Evolutionary conservation across 2,113 vertebrate species (phyloP), one percentile per base, ranked within the genome.

Genomic region (Chascanopsetta lugubris): DNA sequence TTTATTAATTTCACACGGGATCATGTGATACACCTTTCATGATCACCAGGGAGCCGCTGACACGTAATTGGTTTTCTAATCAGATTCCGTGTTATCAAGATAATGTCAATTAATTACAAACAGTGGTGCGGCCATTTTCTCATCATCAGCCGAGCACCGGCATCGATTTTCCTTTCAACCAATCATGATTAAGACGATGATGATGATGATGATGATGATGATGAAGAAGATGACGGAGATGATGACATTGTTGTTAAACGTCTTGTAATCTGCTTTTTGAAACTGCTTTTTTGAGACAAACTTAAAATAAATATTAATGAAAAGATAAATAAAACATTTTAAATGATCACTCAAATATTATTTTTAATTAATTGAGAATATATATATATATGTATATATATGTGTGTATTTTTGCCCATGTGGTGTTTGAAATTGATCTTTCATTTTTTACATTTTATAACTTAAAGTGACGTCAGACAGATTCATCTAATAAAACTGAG

Each of bases 101-200:
- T 77, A 79, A 69, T 49, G 46, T 69, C 45, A 79, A 72, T 82
- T 87, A 83, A 90, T 90, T 85, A 77, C 70, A 75, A 83, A 77
- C 40, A 54, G 50, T 6, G 42, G 47, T n/a, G 29, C 25, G n/a
- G 72, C 67, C 46, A 63, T 83, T 79, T 90, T 85, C 60, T 79
- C 75, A 74, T 79, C 75, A 74, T 86, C 81, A 61, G 51, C 24
- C 63, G 24, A 66, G 70, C 62, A 18, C 32, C 45, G 42, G 45
- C 75, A 86, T 87, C 8, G 74, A 86, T 88, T 76, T 76, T 55
- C 56, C 61, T 47, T 72, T 40, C 59, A 57, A 61, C 58, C 57
- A 64, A 69, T 74, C 69, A 24, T 53, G 51, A 63, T 75, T 10
- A 50, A 2, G 5, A 10, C 13, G 42, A 18, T 20, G 62, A 40